phyloP scores from a whole-genome alignment of 2,888 invertebrate species.

The Agrilus mali region DNA sequence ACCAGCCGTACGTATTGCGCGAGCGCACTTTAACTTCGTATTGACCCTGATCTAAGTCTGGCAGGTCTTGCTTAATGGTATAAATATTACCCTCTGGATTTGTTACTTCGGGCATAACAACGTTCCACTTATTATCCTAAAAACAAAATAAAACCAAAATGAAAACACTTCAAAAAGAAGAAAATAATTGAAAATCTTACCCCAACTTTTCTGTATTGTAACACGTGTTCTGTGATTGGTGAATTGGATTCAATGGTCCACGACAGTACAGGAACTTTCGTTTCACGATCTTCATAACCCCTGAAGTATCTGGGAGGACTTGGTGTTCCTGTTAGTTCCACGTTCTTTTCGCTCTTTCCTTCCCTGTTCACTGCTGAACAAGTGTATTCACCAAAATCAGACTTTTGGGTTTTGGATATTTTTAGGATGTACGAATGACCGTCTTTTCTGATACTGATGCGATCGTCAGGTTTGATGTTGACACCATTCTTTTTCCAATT shows the following conservation, averaged over 20 bases:
- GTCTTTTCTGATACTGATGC: constrained; percentile 16
- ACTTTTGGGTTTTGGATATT: constrained; percentile 23
- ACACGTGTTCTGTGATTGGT: constrained; percentile 32
- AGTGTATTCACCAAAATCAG: constrained; percentile 34
- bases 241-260: constrained; percentile 38
- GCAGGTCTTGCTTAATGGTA: constrained; percentile 29
- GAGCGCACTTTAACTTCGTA: constrained; percentile 35
- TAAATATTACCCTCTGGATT: constrained; percentile 25
- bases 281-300: constrained; percentile 10
- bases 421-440: constrained; percentile 24
- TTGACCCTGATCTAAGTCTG: constrained; percentile 28
- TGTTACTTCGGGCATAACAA: constrained; percentile 23
- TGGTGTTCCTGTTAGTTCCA: constrained; percentile 24
- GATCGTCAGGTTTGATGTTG: constrained; percentile 18
- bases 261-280: constrained; percentile 27
- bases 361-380: constrained; percentile 32
- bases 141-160: constrained; percentile 7
- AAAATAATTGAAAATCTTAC: constrained; percentile 22
- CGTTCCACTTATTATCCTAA: constrained; percentile 27
- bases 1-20: constrained; percentile 36
- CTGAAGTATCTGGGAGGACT: constrained; percentile 12
- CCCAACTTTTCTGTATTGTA: constrained; percentile 34
- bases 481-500: constrained; percentile 27
- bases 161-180: not conserved
- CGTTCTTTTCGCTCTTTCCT: constrained; percentile 24